These are phyloP conservation scores for Petromus typicus DNA, from an alignment of 2,113 vertebrate genomes.

Conservation along the genomic window DNA sequence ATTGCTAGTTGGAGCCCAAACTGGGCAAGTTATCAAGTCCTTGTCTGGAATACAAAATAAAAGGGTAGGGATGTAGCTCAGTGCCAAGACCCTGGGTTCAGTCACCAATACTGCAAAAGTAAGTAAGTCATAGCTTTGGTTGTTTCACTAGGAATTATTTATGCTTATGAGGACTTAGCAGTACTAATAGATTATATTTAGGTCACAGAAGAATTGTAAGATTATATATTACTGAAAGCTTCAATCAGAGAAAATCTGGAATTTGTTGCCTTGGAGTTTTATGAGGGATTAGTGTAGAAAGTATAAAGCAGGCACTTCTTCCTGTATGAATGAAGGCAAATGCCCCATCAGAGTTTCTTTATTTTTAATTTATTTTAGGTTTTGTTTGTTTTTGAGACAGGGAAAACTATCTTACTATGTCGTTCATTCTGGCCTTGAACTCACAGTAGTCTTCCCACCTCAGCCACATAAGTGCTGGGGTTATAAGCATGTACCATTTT, in stretches of 20 bases:
- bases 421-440: not conserved
- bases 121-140: not conserved
- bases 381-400: not conserved
- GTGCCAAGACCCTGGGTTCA: not conserved
- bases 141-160: not conserved
- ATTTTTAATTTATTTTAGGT: not conserved
- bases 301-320: not conserved
- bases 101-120: not conserved
- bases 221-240: not conserved
- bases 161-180: not conserved
- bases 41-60: not conserved
- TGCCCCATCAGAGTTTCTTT: not conserved
- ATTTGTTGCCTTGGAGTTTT: slow-evolving; percentile 50
- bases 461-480: not conserved
- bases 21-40: not conserved
- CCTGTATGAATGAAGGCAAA: slow-evolving; percentile 36
- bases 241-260: slow-evolving; percentile 52
- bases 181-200: slow-evolving; percentile 47
- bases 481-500: not conserved
- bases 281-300: slow-evolving; percentile 18
- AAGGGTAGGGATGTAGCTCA: not conserved
- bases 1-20: not conserved
- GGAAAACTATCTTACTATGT: not conserved
- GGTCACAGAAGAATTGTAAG: not conserved
- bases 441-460: not conserved